These are phyloP conservation scores for Menura novaehollandiae DNA, from an alignment of 2,113 vertebrate species.

Conservation along the genomic window DNA sequence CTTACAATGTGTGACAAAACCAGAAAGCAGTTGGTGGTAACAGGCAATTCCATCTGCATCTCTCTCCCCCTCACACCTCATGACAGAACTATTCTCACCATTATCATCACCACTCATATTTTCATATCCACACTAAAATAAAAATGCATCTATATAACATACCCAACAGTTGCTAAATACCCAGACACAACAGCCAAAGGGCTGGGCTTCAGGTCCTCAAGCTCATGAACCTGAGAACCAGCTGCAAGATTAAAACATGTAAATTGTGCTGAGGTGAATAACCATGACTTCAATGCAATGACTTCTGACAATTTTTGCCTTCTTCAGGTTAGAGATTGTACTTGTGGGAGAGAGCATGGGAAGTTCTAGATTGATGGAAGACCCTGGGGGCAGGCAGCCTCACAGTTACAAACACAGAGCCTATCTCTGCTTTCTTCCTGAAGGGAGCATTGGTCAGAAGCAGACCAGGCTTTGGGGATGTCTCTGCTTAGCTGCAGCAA, in stretches of 20 bases:
- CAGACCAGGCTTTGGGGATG: not conserved
- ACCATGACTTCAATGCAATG: not conserved
- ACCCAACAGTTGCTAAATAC: not conserved
- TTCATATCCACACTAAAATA: not conserved
- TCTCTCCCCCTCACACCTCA: not conserved
- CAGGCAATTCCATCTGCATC: not conserved
- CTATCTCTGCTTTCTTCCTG: not conserved
- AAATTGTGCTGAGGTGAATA: not conserved
- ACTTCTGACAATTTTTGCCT: not conserved
- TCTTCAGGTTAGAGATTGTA: not conserved
- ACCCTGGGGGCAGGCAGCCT: not conserved
- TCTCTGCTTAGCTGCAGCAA: not conserved
- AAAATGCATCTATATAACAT: not conserved
- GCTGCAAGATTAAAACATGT: not conserved
- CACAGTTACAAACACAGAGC: not conserved
- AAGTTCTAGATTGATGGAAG: not conserved
- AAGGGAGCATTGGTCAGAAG: not conserved
- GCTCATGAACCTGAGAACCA: not conserved
- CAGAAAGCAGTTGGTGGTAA: not conserved
- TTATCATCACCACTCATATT: not conserved
- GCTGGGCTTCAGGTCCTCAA: not conserved
- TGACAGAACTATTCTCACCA: not conserved
- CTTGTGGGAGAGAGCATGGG: accelerated
- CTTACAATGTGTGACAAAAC: not conserved
- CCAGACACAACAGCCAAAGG: not conserved